Base-by-base conservation (phyloP, 2,797 vertebrate genomes). In the Argya squamiceps region DNA sequence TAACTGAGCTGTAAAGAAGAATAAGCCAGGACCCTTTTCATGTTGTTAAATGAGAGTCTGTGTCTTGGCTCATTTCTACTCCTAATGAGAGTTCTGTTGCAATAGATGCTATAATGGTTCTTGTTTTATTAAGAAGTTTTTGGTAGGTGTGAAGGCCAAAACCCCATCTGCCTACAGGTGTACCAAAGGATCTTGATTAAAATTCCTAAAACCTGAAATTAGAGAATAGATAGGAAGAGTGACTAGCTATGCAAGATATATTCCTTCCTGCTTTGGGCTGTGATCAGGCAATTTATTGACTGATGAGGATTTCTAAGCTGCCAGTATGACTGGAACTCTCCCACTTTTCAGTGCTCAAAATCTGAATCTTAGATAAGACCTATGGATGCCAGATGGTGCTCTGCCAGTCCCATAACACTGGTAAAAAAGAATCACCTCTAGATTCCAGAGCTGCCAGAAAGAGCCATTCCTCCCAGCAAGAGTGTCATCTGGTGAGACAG, bases 381-480 rank as follows among this genome's bases (percentile, higher is more conserved):
- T 81, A 24, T 84, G 65, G 41, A 49, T 74, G 21, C 68, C 69
- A 81, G 52, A 43, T 63, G 67, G 43, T 43, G 2, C 34, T 83
- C 74, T 52, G 60, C 63, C 64, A 62, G 19, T 56, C 39, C 85
- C 74, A 63, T 23, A 85, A 65, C 36, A 65, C 3, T 4, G 13
- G 19, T 15, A 19, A 64, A 55, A n/a, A 64, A 49, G 9, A 15
- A 47, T 62, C 64, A 26, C 64, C 55, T 91, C 58, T 83, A 24
- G n/a, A 37, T 91, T 80, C n/a, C 60, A 83, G 56, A 93, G 52
- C 50, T 89, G 75, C 68, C 78, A 93, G 71, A 70, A 94, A 50
- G 34, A 93, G 18, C 52, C 36, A 10, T 26, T 67, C 67, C 13
- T 94, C 59, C 36, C 75, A 85, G 64, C 52, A 37, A 32, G 64